Base-by-base conservation (phyloP, 2,113 vertebrate species). In the Syrmaticus mikado region DNA sequence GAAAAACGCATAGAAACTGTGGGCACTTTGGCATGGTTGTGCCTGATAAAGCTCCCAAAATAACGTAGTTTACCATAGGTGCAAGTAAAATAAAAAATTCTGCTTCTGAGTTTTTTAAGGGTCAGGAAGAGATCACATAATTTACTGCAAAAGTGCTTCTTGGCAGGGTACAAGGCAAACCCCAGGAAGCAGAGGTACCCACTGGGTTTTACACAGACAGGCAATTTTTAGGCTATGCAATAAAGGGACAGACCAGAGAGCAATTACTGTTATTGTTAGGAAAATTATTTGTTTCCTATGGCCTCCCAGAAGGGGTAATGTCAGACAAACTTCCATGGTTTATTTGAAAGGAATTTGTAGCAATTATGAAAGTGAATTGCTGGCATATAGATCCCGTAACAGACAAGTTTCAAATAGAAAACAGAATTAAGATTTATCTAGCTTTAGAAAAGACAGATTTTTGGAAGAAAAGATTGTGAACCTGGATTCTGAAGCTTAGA, bases 281-380 rank as follows among this genome's bases (percentile, higher is more conserved):
- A 93, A 94, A 90, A 94, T 88, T 41, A 76, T 93, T 96, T 95
- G 45, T 95, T 96, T 90, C 92, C 85, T 87, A 22, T 76, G 61
- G 68, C 60, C 75, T 92, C 61, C 68, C 81, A 79, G 71, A 92
- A 92, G 55, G 58, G 13, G 13, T 45, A 76, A 82, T 94, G 64
- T 82, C 89, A 90, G 79, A 40, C 57, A 83, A 93, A 68, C 18
- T 57, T 79, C 36, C 6, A 5, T 38, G 41, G 65, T 74, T 90
- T 90, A 87, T 93, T 94, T 82, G 67, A 85, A 87, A 94, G 43
- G 80, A 93, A 89, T 87, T 78, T 79, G 45, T 62, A 78, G 73
- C 38, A 68, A 61, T 82, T 92, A 71, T 48, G 89, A 72, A 85
- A 85, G 18, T 4, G 36, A 90, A 72, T 90, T 88, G 53, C 52